Evolutionary conservation across 2,888 invertebrate species (phyloP), one percentile per base, ranked within the genome.

Genomic region (Pseudolycoriella hygida): DNA sequence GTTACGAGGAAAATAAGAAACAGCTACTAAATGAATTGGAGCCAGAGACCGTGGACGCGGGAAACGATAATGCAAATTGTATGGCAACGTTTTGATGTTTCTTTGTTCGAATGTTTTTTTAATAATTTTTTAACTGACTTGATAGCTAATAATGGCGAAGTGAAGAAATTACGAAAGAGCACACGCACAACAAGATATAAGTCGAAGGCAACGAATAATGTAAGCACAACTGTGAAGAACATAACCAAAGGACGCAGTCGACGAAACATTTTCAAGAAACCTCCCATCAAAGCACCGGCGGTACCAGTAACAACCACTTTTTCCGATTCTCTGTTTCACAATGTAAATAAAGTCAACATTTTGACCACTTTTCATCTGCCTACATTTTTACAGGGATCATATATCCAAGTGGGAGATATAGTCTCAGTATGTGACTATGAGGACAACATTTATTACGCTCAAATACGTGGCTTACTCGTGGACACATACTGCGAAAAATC

Each of bases 401-500:
- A 89, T 61, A 79, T 82, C 65, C 89, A 90, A 73, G 71, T 84
- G 12, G 93, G 93, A 0, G 93, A 94, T 59, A 82, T 94, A 53
- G 89, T 93, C 0, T 87, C 88, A 0, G 69, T 92, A 62, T 69
- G 77, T 46, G 89, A 89, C 57, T 65, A 73, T 32, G 78, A 80
- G 3, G 79, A 82, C 44, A 78, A 77, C 49, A 73, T 77, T 19
- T 94, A 80, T 66, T 94, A 89, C 57, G 92, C 89, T 5, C 92
- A 93, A 67, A 77, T 93, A 46, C 72, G 86, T 45, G 92, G 90
- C 1, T 75, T 94, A 45, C 68, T 93, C 48, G 84, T 87, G 0
- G 93, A 94, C 61, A 87, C 89, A 60, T 93, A 87, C 61, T 87
- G 89, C 54, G 86, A 90, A 60, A 92, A 92, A 65, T 90, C 89